phyloP scores from a whole-genome alignment of 1,140 invertebrate species.

The Zaprionus inermis region DNA sequence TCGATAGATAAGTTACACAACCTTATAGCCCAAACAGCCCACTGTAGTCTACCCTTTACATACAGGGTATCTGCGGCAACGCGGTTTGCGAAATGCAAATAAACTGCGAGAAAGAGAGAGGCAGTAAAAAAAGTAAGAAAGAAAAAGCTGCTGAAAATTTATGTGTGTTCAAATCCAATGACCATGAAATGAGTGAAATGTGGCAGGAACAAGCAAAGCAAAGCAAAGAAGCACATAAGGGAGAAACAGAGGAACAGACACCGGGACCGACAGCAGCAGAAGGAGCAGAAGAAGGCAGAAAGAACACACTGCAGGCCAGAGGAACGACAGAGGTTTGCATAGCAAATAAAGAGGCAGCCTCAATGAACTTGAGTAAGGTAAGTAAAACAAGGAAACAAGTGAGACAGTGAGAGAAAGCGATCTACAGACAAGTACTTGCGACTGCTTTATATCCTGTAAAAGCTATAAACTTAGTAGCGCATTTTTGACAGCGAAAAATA shows the following conservation, averaged over 20 bases:
- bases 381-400: slow-evolving; percentile 2
- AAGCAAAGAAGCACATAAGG: slow-evolving; percentile 6
- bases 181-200: slow-evolving; percentile 53
- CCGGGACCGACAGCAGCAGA: not conserved
- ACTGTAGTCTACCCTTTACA: not conserved
- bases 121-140: not conserved
- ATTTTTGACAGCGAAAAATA: too few relatives aligned
- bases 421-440: not conserved
- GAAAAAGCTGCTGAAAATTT: slow-evolving; percentile 25
- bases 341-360: slow-evolving; percentile 1
- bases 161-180: slow-evolving; percentile 45
- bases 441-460: not conserved
- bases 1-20: not conserved
- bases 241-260: not conserved
- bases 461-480: too few relatives aligned
- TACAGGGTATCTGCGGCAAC: slow-evolving; percentile 10
- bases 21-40: not conserved
- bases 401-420: not conserved
- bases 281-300: not conserved
- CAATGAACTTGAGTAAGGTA: slow-evolving; percentile 2
- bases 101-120: slow-evolving; percentile 11
- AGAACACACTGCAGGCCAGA: not conserved
- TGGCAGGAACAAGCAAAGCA: slow-evolving; percentile 18
- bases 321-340: slow-evolving; percentile 2
- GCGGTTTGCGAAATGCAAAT: slow-evolving; percentile 47